Evolutionary conservation across 2,888 invertebrate genomes (phyloP), one percentile per base, ranked within the genome.

Genomic region (Cephus pygmeus): DNA sequence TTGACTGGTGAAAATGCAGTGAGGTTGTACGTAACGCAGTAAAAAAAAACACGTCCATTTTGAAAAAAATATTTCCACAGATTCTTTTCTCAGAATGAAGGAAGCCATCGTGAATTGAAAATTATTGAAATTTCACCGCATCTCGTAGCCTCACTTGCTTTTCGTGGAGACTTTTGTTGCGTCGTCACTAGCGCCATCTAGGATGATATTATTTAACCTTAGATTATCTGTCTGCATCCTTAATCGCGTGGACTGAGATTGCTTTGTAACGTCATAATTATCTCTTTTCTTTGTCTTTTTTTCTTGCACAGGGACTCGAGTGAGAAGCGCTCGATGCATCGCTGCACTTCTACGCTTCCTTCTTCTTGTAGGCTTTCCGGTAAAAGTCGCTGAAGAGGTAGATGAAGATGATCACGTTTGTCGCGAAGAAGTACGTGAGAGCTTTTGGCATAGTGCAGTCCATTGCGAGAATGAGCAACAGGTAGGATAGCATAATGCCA

Each of bases 401-500:
- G 23, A 94, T 90, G 87, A 94, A 94, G 73, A 94, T 92, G 36
- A 92, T 79, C 3, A 93, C 92, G 84, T 94, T 93, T 81, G 91
- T 92, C 34, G 92, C 91, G 87, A 94, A 94, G 91, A 94, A 94
- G 87, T 93, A 92, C 1, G 93, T 93, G 15, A 94, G 89, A 0
- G 92, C 92, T 85, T 92, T 93, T 69, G 93, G 93, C 88, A 93
- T 91, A 79, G 92, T 92, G 90, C 94, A 94, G 82, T 94, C 93
- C 89, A 93, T 92, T 34, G 90, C 91, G 73, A 93, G 91, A 1
- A 93, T 93, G 88, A 92, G 91, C 34, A 92, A 88, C 90, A 95
- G 93, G 88, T 95, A 96, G 12, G 92, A 88, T 34, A 96, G 92
- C 93, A 96, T 95, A 69, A 96, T 88, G 35, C 94, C 91, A 85